Evolutionary conservation across 1,140 invertebrate genomes (phyloP), one percentile per base, ranked within the genome.

Genomic region (Tetraneura akinire): DNA sequence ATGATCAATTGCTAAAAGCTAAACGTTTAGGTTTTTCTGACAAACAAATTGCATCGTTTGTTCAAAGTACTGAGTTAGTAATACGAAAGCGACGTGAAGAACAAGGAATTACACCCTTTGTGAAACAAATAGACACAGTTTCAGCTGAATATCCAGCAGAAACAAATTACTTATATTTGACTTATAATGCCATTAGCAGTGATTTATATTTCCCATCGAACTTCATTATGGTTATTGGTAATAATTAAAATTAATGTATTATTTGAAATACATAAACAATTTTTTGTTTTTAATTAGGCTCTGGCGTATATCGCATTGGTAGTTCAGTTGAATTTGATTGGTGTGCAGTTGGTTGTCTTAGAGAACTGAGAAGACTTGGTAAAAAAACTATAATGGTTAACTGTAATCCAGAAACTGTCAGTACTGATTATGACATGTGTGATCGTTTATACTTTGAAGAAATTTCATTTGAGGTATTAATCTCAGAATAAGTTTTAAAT

Each of bases 261-360:
- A 9, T 53, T 26, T 60, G 2, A 80, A 23, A 23, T 23, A 64
- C 9, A 16, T 18, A 10, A 47, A 66, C 53, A 26, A 45, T 47
- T 81, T 71, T 45, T 80, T 57, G 26, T 62, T 18, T 62, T 18
- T 80, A 8, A 18, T 81, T 32, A 88, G 88, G 98, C 18, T 99
- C 97, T 21, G 98, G 98, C 3, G 98, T 99, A 0, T 99, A 99
- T 85, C 89, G 98, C 80, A 99, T 99, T 82, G 98, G 98, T 6
- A 98, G 96, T 84, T 98, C 96, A 1, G 98, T 99, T 1, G 98
- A 99, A 87, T 99, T 99, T 87, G 98, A 99, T 87, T 99, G 97
- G 94, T 99, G 98, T 86, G 97, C 97, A 55, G 98, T 99, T 13
- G 95, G 96, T 42, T 99, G 97, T 85, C 89, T 99, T 42, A 88